These are phyloP conservation scores for Ferdinandea cuprea DNA, from an alignment of 2,888 invertebrate genomes.

Conservation along the genomic window DNA sequence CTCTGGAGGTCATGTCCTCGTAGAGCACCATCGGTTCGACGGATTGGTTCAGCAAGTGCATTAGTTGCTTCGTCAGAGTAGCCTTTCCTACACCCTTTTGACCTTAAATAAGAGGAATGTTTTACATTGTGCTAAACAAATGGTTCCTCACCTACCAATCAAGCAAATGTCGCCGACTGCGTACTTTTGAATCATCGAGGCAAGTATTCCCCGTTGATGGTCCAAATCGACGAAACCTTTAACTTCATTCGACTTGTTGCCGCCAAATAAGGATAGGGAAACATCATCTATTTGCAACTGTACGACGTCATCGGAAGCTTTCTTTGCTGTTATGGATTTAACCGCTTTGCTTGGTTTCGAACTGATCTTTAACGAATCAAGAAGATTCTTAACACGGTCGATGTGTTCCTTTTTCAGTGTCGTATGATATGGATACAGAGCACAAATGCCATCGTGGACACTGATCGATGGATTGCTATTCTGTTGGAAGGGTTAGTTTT, in stretches of 20 bases:
- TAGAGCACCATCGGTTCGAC: conserved; percentile 95
- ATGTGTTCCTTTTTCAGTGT: conserved; percentile 91
- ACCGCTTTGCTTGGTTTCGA: conserved; percentile 71
- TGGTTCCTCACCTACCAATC: conserved; percentile 84
- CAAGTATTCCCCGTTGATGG: conserved; percentile 91
- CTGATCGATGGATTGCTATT: conserved; percentile 88
- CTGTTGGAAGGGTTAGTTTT: conserved; percentile 83
- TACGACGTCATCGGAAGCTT: conserved; percentile 32
- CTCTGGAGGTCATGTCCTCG: conserved; percentile 98
- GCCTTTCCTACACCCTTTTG: conserved; percentile 97
- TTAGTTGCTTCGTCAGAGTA: conserved; percentile 90
- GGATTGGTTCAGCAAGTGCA: conserved; percentile 89
- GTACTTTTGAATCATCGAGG: conserved; percentile 91
- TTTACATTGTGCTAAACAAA: neutral
- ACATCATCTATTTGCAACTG: conserved; percentile 81
- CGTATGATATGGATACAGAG: conserved; percentile 92
- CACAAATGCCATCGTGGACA: conserved; percentile 87
- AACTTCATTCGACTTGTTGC: conserved; percentile 78
- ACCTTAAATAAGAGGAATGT: conserved; percentile 84
- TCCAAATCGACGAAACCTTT: conserved; percentile 86
- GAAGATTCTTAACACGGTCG: conserved; percentile 88
- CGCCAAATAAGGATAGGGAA: conserved; percentile 82
- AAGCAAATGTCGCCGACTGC: conserved; percentile 93
- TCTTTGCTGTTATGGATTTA: conserved; percentile 70
- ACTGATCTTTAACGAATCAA: conserved; percentile 86